Conservation (phyloP, 2,113 vertebrate species). For the Natator depressus region DNA sequence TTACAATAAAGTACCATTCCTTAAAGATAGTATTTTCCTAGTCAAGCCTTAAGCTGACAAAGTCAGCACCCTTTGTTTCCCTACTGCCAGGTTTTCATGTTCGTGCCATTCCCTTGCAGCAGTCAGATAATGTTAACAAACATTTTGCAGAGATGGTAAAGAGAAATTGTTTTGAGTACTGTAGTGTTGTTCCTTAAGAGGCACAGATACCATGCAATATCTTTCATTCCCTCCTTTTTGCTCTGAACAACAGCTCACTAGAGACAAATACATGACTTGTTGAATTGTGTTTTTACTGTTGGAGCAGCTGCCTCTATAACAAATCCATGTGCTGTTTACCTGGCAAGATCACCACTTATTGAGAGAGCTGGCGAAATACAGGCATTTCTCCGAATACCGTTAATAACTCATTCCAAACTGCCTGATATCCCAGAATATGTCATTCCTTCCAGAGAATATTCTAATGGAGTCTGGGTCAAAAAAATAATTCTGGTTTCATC, state of each 20-base stretch:
- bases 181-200: accelerated
- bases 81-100: background rate
- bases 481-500: background rate
- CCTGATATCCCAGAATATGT: background rate
- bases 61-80: background rate
- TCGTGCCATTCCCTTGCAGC: background rate
- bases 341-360: background rate
- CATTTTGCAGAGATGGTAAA: background rate
- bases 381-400: accelerated
- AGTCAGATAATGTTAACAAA: background rate
- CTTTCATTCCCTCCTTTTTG: background rate
- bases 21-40: background rate
- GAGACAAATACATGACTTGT: background rate
- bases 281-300: background rate
- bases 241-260: background rate
- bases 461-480: background rate
- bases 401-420: background rate
- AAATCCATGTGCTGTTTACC: background rate
- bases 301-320: background rate
- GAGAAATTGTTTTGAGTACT: background rate
- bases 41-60: background rate
- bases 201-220: background rate
- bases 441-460: background rate
- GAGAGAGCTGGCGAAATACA: background rate
- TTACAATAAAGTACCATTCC: accelerated